These are phyloP conservation scores for Hyles euphorbiae DNA, from an alignment of 1,140 invertebrate genomes.

Conservation along the genomic window DNA sequence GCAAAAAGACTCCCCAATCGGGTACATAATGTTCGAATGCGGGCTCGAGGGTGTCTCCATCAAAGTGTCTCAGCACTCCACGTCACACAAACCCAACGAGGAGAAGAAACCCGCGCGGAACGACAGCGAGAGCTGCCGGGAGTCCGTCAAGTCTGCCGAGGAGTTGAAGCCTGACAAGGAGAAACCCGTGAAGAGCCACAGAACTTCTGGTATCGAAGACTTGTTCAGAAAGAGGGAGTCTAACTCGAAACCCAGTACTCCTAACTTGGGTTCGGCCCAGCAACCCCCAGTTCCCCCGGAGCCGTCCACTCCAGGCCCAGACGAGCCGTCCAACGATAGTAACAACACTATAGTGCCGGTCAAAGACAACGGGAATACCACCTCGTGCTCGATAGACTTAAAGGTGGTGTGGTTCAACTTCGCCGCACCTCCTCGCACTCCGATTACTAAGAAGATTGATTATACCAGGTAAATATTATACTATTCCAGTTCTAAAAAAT, in stretches of 20 bases:
- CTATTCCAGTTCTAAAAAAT: too few relatives aligned
- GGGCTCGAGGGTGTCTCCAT: constrained; percentile 93
- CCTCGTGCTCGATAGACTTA: constrained; percentile 89
- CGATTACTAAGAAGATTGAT: constrained; percentile 96
- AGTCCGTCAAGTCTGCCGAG: constrained; percentile 73
- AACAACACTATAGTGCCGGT: constrained; percentile 48
- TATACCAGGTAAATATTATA: constrained; percentile 83
- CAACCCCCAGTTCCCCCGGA: constrained; percentile 50
- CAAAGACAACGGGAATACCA: constrained; percentile 81
- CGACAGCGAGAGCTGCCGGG: constrained; percentile 69
- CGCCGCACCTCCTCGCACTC: constrained; percentile 94
- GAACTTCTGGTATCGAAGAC: constrained; percentile 69
- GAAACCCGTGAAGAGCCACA: constrained; percentile 38
- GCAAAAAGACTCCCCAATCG: constrained; percentile 82
- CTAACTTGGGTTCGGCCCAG: constrained; percentile 57
- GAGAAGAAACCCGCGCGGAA: constrained; percentile 67
- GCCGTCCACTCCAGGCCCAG: constrained; percentile 42
- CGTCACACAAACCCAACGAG: constrained; percentile 84
- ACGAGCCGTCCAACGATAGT: constrained; percentile 56
- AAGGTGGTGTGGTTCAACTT: constrained; percentile 98
- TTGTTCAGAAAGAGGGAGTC: constrained; percentile 69
- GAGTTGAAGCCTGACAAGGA: constrained; percentile 68
- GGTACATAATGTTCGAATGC: constrained; percentile 98
- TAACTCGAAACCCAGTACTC: constrained; percentile 70
- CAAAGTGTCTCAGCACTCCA: constrained; percentile 84